phyloP scores from a whole-genome alignment of 2,888 invertebrate genomes.

The Argyresthia albistria region DNA sequence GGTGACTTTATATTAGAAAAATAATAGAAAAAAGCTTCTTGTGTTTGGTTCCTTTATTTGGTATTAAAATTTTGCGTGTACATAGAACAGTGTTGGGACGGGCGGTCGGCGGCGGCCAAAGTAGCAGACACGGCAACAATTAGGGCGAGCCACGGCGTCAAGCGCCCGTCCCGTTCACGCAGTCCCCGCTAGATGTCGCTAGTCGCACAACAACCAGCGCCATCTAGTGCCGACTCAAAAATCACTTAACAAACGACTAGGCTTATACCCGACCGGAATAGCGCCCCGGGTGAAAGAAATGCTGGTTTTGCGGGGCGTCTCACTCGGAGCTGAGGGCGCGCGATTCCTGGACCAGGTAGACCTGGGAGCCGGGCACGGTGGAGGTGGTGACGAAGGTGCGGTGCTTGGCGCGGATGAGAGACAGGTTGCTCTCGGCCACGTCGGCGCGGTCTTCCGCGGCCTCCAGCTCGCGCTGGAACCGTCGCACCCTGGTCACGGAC shows the following conservation, averaged over 20 bases:
- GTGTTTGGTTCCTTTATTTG: conserved; percentile 64
- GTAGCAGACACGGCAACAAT: conserved; percentile 48
- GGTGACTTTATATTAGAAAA: conserved; percentile 56
- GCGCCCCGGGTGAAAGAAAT: conserved; percentile 58
- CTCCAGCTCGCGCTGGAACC: conserved; percentile 98
- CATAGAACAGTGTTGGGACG: conserved; percentile 34
- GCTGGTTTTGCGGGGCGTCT: conserved; percentile 51
- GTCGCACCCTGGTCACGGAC: conserved; percentile 94
- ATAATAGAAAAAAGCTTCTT: conserved; percentile 57
- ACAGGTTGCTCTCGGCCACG: conserved; percentile 93
- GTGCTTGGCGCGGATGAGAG: conserved; percentile 97
- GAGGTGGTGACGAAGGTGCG: conserved; percentile 97
- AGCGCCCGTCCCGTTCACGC: conserved; percentile 53
- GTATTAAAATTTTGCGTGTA: conserved; percentile 32
- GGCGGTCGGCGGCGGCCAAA: conserved; percentile 45
- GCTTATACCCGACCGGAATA: conserved; percentile 64
- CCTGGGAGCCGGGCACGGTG: conserved; percentile 92
- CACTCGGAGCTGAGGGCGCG: conserved; percentile 73
- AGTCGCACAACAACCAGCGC: conserved; percentile 13
- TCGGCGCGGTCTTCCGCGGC: conserved; percentile 98
- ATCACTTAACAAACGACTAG: conserved; percentile 65
- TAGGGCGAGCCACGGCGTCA: conserved; percentile 56
- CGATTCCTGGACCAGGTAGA: conserved; percentile 91
- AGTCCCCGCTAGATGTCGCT: conserved; percentile 23
- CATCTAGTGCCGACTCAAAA: conserved; percentile 31